Evolutionary conservation across 2,797 vertebrate species (phyloP).

Genomic region (Salmo trutta): DNA sequence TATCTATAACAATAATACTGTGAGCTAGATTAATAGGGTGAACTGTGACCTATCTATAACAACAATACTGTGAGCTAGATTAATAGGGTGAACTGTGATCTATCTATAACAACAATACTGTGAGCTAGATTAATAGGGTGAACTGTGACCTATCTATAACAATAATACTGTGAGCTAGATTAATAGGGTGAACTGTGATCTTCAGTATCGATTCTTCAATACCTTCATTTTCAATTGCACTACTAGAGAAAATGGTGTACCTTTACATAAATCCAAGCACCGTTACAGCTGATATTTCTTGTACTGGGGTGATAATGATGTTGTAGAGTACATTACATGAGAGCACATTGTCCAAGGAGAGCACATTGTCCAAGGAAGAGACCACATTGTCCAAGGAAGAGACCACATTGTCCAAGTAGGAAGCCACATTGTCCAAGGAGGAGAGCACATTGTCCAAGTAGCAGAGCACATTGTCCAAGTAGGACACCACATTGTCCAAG

Average conservation of each 20-base stretch:
- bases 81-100: no score
- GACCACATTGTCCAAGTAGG: no score
- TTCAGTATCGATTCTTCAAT: constrained; percentile 20
- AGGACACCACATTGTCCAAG: no score
- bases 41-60: constrained; percentile 3
- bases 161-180: constrained; percentile 28
- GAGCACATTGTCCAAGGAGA: no score
- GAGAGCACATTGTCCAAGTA: no score
- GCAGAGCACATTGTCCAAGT: no score
- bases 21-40: constrained; percentile 31
- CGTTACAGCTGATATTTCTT: constrained; percentile 33
- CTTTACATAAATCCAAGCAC: constrained; percentile 49
- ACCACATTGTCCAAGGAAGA: no score
- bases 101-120: constrained; percentile 7
- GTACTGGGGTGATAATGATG: constrained; percentile 14
- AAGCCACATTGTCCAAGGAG: no score
- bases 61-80: background rate
- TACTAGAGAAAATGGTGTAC: constrained; percentile 42
- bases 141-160: no score
- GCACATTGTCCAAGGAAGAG: no score
- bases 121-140: constrained; percentile 32
- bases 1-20: constrained; percentile 6
- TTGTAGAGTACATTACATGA: constrained; percentile 37
- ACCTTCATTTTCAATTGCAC: constrained; percentile 41
- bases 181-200: constrained; percentile 32